Evolutionary conservation across 2,113 vertebrate species (phyloP).

Genomic region (Lucifuga dentata): DNA sequence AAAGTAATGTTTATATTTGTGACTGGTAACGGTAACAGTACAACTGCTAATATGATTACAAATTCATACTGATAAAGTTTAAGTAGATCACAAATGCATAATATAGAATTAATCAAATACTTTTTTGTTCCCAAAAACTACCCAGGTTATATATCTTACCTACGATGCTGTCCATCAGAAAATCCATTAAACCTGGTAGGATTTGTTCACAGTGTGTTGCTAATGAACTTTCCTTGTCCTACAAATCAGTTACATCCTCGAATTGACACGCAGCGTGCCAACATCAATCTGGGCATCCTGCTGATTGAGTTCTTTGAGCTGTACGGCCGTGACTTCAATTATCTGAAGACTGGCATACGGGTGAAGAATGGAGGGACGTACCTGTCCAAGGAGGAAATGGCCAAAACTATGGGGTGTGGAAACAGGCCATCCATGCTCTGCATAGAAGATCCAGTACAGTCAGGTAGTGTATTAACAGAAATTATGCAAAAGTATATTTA

Average conservation of each 20-base stretch:
- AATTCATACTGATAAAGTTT: too few relatives aligned
- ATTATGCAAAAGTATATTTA: too few relatives aligned
- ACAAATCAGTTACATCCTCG: constrained; percentile 91
- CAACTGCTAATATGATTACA: too few relatives aligned
- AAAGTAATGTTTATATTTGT: too few relatives aligned
- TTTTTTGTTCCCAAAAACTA: too few relatives aligned
- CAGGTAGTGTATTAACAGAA: constrained; percentile 78
- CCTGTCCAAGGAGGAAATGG: constrained; percentile 95
- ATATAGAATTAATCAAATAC: too few relatives aligned
- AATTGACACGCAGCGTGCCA: constrained; percentile 91
- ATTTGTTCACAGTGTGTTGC: too few relatives aligned
- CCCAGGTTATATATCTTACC: too few relatives aligned
- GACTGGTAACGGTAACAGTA: too few relatives aligned
- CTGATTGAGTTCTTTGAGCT: constrained; percentile 99
- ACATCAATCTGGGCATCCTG: constrained; percentile 96
- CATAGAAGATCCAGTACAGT: constrained; percentile 95
- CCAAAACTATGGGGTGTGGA: constrained; percentile 92
- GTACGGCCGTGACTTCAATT: constrained; percentile 97
- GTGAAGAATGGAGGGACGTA: constrained; percentile 95
- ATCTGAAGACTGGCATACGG: constrained; percentile 95
- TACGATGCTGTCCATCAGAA: too few relatives aligned
- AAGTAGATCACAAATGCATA: too few relatives aligned
- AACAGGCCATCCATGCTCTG: constrained; percentile 97
- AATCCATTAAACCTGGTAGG: too few relatives aligned
- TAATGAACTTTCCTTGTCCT: neutral